Percentiles rank a stretch among this genome's conserved stretches.
Evolutionary conservation across 2,113 vertebrate genomes (phyloP).

Genomic region (Xiphophorus couchianus): DNA sequence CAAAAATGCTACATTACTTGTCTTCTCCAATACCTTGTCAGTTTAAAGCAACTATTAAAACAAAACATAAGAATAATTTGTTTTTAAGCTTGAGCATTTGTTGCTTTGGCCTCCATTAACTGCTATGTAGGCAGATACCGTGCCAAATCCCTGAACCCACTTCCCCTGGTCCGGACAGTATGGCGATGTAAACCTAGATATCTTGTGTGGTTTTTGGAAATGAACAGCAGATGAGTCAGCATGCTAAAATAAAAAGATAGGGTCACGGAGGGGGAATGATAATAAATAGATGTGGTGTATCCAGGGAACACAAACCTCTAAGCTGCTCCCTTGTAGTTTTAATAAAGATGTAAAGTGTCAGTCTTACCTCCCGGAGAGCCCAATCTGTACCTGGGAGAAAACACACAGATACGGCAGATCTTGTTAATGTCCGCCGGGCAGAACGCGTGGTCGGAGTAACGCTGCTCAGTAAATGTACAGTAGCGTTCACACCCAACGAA

Average conservation of each 20-base stretch:
- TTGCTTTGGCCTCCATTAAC: conserved; percentile 37
- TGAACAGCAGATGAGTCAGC: conserved; percentile 91
- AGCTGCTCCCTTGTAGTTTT: conserved; percentile 75
- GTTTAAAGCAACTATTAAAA: too few relatives aligned
- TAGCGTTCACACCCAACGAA: too few relatives aligned
- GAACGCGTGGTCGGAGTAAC: too few relatives aligned
- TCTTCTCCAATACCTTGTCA: neutral
- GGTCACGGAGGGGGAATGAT: conserved; percentile 79
- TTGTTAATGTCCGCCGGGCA: conserved; percentile 27
- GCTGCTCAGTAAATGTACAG: too few relatives aligned
- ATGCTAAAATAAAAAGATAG: conserved; percentile 90
- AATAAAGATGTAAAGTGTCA: conserved; percentile 61
- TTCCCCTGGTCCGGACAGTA: conserved; percentile 62
- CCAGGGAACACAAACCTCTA: conserved; percentile 78
- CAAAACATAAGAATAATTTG: neutral
- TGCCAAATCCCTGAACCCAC: conserved; percentile 35
- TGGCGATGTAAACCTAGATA: conserved; percentile 83
- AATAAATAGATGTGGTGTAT: conserved; percentile 87
- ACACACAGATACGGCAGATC: conserved; percentile 55
- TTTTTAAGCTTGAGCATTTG: conserved; percentile 2
- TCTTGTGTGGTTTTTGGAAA: conserved; percentile 86
- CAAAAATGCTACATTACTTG: neutral
- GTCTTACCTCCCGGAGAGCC: conserved; percentile 33
- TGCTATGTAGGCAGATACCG: conserved; percentile 27
- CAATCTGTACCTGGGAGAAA: conserved; percentile 58